Percentiles rank a stretch among this genome's conserved stretches.
phyloP scores from a whole-genome alignment of 2,113 vertebrate species.

The Delphinus delphis region DNA sequence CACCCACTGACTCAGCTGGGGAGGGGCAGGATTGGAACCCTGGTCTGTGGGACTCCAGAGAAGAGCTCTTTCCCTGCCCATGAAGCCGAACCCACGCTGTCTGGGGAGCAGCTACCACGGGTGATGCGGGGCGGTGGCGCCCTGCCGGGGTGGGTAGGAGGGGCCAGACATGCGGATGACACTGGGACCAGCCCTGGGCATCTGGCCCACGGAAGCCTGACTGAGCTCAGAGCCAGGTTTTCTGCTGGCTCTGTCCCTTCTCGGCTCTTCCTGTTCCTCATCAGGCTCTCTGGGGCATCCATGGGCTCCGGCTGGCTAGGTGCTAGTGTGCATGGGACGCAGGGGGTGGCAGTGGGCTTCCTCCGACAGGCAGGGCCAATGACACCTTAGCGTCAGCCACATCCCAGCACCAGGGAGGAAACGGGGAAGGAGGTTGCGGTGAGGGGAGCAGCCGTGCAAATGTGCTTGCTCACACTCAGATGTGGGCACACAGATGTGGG shows the following conservation, averaged over 20 bases:
- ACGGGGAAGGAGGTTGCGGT: background rate
- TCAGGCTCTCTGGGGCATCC: background rate
- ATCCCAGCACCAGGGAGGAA: background rate
- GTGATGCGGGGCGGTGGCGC: background rate
- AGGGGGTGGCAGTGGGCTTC: background rate
- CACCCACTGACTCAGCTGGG: background rate
- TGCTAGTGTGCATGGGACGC: background rate
- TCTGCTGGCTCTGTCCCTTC: background rate
- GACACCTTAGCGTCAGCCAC: background rate
- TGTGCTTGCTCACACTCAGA: background rate
- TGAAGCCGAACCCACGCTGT: no score
- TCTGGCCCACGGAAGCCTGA: background rate
- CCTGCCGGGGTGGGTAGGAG: background rate
- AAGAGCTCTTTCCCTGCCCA: background rate
- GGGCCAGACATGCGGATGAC: background rate
- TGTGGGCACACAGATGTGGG: accelerated
- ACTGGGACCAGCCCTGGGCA: background rate
- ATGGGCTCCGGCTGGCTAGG: background rate
- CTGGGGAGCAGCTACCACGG: background rate
- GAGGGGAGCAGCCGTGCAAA: background rate
- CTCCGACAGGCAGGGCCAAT: background rate
- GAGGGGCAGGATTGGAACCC: background rate
- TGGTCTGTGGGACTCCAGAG: background rate
- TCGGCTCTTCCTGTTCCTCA: background rate
- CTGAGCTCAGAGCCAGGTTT: background rate